Conservation (phyloP, 2,797 vertebrate species). For the Cossypha polioptera region DNA sequence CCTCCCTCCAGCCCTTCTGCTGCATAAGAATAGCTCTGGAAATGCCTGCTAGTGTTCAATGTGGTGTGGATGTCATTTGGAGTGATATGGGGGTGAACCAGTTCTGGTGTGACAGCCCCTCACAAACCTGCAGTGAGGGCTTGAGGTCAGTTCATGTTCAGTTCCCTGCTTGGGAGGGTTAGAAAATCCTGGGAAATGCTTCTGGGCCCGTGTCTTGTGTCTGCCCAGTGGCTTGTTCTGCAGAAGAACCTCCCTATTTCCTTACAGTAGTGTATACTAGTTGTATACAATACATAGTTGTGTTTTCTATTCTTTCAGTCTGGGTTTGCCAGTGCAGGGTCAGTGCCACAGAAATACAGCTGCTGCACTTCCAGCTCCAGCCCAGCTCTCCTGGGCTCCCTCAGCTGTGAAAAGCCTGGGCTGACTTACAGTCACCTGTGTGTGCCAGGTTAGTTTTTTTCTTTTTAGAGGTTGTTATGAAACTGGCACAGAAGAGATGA, state of each 20-base stretch:
- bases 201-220: accelerated
- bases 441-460: neutral
- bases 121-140: neutral
- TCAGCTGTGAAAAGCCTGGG: neutral
- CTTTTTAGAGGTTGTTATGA: neutral
- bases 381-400: neutral
- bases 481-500: neutral
- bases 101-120: neutral
- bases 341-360: neutral
- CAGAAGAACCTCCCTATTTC: neutral
- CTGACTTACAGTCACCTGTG: neutral
- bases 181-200: neutral
- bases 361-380: neutral
- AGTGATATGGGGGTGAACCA: neutral
- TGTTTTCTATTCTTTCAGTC: neutral
- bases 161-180: neutral
- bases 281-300: neutral
- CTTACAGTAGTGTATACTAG: neutral
- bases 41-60: neutral
- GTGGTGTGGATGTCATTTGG: neutral
- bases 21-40: neutral
- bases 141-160: neutral
- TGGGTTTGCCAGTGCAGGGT: neutral
- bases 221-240: neutral
- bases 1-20: neutral